Evolutionary conservation across 1,140 invertebrate genomes (phyloP), one percentile per base, ranked within the genome.

Genomic region (Sesamia nonagrioides): DNA sequence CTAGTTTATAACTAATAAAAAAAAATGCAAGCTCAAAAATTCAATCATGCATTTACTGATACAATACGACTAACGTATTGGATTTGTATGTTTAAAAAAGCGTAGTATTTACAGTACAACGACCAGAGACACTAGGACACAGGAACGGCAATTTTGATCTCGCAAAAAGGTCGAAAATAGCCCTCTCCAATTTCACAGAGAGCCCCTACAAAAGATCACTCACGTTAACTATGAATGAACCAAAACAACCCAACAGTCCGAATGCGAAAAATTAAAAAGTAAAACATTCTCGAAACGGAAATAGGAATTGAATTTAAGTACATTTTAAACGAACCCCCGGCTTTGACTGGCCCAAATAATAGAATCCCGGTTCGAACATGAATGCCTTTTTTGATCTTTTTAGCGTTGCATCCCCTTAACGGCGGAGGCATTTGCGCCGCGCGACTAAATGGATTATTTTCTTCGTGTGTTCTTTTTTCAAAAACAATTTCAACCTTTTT

Each of bases 401-500:
- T 91, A 83, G 82, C 86, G 81, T 82, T 81, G 74, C 85, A 86
- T 87, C 89, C 92, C 91, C 90, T 90, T 90, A 91, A 88, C 88
- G 88, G 88, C 86, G 79, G 80, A 86, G 87, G 85, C 86, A 91
- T 92, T 94, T 92, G 89, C 88, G 89, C 87, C 90, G 91, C 87
- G 88, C 86, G 91, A 92, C 91, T 93, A 93, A 94, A 92, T 94
- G 92, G 92, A 94, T 94, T 94, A 93, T 94, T 91, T 93, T 89
- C 89, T 91, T 92, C 86, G 85, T 88, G 85, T 90, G 89, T 91
- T 91, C 88, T 86, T 89, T 93, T 94, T 92, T 91, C 79, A 88
- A 91, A 85, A 84, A 89, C 87, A 89, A 89, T 92, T 88, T 89
- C 45, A 58, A 69, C 83, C 75, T 88, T 86, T 87, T 87, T 82